phyloP scores from a whole-genome alignment of 2,797 vertebrate species.

The Poecilia gillii region DNA sequence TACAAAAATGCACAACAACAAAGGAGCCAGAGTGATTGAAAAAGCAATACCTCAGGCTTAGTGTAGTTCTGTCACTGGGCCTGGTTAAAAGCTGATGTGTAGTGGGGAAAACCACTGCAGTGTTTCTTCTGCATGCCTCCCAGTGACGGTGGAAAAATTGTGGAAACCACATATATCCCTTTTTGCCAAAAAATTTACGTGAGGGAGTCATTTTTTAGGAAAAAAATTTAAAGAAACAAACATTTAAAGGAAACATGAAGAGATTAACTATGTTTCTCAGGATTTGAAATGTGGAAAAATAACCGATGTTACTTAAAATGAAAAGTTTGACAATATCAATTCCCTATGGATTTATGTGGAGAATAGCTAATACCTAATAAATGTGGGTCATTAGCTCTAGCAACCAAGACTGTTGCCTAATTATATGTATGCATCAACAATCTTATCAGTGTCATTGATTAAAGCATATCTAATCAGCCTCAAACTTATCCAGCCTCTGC shows the following conservation, averaged over 20 bases:
- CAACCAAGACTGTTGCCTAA: not conserved
- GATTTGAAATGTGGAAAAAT: not conserved
- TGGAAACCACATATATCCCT: not conserved
- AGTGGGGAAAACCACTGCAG: slow-evolving; percentile 22
- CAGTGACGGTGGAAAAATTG: not conserved
- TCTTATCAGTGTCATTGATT: not conserved
- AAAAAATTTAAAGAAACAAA: not conserved
- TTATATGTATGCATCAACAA: not conserved
- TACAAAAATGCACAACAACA: slow-evolving; percentile 33
- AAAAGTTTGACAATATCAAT: not conserved
- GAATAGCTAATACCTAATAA: not conserved
- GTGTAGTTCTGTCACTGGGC: slow-evolving; percentile 46
- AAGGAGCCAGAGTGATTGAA: not conserved
- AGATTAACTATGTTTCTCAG: not conserved
- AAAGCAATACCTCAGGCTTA: slow-evolving; percentile 45
- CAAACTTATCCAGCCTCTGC: not conserved
- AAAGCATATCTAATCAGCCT: not conserved
- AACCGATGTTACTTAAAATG: not conserved
- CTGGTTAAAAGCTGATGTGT: slow-evolving; percentile 42
- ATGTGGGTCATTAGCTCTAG: not conserved
- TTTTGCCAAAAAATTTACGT: not conserved
- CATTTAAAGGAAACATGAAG: not conserved
- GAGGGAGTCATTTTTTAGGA: not conserved
- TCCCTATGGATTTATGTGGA: not conserved
- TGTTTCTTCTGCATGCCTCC: not conserved